These are phyloP conservation scores for Sitta europaea DNA, from an alignment of 2,113 vertebrate genomes.

Conservation along the genomic window DNA sequence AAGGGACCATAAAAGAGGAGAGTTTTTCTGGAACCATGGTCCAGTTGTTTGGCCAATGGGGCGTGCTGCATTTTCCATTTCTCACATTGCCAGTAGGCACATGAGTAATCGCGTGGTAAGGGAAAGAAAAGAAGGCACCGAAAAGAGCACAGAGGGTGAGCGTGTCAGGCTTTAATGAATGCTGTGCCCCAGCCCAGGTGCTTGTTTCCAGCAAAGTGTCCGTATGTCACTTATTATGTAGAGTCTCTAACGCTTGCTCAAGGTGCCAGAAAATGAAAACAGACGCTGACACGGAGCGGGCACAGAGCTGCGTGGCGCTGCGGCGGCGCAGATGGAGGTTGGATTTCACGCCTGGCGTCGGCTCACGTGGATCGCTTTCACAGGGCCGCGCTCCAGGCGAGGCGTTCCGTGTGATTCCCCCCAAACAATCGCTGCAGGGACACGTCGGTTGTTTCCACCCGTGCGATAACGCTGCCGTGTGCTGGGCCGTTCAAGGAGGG, in stretches of 20 bases:
- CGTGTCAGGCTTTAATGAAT: background rate
- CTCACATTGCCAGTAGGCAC: constrained; percentile 13
- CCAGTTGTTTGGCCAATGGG: constrained; percentile 38
- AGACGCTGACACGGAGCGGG: constrained; percentile 46
- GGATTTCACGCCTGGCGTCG: constrained; percentile 69
- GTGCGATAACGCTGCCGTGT: constrained; percentile 18
- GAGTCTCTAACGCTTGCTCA: background rate
- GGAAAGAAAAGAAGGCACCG: background rate
- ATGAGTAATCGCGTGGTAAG: constrained; percentile 26
- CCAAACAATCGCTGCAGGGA: constrained; percentile 3
- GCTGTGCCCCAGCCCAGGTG: constrained; percentile 47
- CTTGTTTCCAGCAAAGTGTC: constrained; percentile 17
- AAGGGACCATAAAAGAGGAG: constrained; percentile 29
- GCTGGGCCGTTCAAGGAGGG: background rate
- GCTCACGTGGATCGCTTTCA: constrained; percentile 39
- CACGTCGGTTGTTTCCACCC: constrained; percentile 35
- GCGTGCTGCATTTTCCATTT: constrained; percentile 34
- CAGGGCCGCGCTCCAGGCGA: constrained; percentile 34
- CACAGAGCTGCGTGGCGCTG: constrained; percentile 4
- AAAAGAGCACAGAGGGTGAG: background rate
- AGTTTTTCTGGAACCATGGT: constrained; percentile 40
- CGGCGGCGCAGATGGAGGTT: constrained; percentile 60
- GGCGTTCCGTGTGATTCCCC: constrained; percentile 76
- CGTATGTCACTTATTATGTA: constrained; percentile 39
- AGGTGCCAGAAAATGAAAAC: constrained; percentile 64